Percentiles rank a stretch among this genome's conserved stretches.
phyloP scores from a whole-genome alignment of 2,113 vertebrate genomes.

The Xiphophorus maculatus region DNA sequence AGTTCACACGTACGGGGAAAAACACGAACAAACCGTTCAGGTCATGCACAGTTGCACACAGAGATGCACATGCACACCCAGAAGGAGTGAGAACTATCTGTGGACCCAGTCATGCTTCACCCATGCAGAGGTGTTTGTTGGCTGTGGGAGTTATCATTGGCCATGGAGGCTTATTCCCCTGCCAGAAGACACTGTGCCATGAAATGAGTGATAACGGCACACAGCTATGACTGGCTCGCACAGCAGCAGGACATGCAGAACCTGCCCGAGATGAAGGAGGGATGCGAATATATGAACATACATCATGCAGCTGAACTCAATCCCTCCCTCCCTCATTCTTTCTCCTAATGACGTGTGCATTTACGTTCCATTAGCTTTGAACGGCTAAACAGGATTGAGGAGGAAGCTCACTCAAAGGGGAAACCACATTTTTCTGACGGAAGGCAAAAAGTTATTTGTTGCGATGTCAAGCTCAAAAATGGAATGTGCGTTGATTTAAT shows the following conservation, averaged over 20 bases:
- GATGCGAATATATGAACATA: conserved; percentile 35
- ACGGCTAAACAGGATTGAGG: conserved; percentile 44
- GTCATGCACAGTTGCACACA: not conserved
- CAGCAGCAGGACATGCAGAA: conserved; percentile 48
- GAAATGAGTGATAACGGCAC: conserved; percentile 65
- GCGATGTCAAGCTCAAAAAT: conserved; percentile 49
- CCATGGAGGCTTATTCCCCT: conserved; percentile 64
- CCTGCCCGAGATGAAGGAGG: conserved; percentile 40
- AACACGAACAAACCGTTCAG: not conserved
- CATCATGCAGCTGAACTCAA: conserved; percentile 32
- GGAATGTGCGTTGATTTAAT: conserved; percentile 53
- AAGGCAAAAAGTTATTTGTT: conserved; percentile 56
- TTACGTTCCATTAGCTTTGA: conserved; percentile 57
- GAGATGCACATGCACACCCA: conserved; percentile 9
- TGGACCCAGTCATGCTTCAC: conserved; percentile 58
- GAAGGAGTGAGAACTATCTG: conserved; percentile 37
- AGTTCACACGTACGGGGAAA: conserved; percentile 1
- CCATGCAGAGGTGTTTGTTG: conserved; percentile 68
- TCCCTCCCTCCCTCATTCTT: conserved; percentile 15
- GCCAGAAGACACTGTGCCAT: conserved; percentile 59
- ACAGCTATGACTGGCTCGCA: conserved; percentile 36
- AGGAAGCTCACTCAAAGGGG: conserved; percentile 28
- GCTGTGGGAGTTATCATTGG: conserved; percentile 67
- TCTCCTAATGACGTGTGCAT: conserved; percentile 48
- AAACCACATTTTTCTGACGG: conserved; percentile 47